phyloP scores from a whole-genome alignment of 2,797 vertebrate genomes.

The Champsocephalus esox region DNA sequence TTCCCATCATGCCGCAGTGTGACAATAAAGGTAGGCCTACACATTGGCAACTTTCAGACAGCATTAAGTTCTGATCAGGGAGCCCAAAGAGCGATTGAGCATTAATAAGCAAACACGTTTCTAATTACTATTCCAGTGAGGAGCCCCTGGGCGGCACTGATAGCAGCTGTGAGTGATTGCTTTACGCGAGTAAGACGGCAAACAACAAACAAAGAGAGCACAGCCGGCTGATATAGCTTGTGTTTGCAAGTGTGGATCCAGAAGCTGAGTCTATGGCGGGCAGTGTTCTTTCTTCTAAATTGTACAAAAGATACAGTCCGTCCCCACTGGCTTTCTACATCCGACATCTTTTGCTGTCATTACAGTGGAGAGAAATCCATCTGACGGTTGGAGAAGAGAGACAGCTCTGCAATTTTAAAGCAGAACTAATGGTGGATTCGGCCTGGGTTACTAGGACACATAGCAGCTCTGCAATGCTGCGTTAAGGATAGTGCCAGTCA shows the following conservation, averaged over 20 bases:
- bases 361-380: slow-evolving; percentile 14
- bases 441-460: slow-evolving; percentile 73
- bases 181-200: slow-evolving; percentile 23
- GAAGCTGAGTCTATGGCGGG: slow-evolving; percentile 14
- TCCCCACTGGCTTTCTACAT: neutral
- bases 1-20: slow-evolving; percentile 15
- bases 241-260: slow-evolving; percentile 25
- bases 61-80: slow-evolving; percentile 10
- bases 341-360: neutral
- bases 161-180: slow-evolving; percentile 35
- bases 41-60: slow-evolving; percentile 33
- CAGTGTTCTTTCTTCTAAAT: neutral
- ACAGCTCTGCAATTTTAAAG: slow-evolving; percentile 2
- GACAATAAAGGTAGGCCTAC: neutral
- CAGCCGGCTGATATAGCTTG: neutral
- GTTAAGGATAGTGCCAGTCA: slow-evolving; percentile 27
- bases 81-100: slow-evolving; percentile 16
- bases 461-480: slow-evolving; percentile 39
- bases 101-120: slow-evolving; percentile 42
- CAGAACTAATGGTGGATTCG: slow-evolving; percentile 22
- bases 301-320: neutral
- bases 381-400: slow-evolving; percentile 3
- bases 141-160: slow-evolving; percentile 29
- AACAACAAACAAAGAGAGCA: slow-evolving; percentile 34
- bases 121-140: slow-evolving; percentile 34